A percentile compares a stretch with the other conserved stretches of the same genome.
These are phyloP conservation scores for Microcebus griseorufus DNA, from an alignment of 2,113 vertebrate species.

Conservation along the genomic window DNA sequence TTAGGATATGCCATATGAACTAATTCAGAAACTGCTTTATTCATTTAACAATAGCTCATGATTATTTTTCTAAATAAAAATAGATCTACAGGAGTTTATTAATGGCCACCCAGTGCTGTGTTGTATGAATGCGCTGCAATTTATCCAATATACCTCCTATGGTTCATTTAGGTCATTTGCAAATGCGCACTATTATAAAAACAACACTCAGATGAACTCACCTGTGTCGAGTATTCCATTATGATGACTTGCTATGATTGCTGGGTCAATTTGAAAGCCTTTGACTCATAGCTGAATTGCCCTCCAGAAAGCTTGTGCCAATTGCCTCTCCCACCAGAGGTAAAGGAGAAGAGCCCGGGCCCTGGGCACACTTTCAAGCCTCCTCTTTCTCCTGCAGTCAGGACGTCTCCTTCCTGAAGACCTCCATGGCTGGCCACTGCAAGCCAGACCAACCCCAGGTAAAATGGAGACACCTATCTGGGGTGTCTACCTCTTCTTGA, in stretches of 20 bases:
- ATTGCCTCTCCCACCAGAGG: not conserved
- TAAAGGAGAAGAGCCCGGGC: not conserved
- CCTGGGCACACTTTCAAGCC: not conserved
- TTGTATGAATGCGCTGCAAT: not conserved
- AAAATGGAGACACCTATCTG: not conserved
- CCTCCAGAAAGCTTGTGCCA: not conserved
- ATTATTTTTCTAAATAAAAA: conserved; percentile 34
- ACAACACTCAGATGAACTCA: not conserved
- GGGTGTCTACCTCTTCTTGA: not conserved
- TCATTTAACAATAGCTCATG: not conserved
- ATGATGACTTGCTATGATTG: not conserved
- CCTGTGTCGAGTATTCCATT: not conserved
- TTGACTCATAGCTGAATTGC: not conserved
- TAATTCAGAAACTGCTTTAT: not conserved
- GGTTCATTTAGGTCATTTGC: not conserved
- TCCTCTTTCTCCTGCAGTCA: not conserved
- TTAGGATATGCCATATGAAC: not conserved
- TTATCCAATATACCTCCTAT: not conserved
- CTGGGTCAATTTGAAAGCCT: not conserved
- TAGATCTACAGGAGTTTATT: not conserved
- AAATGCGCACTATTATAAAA: not conserved
- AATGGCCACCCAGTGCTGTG: not conserved
- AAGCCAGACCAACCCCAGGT: not conserved
- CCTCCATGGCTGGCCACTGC: not conserved
- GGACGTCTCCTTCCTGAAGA: not conserved